phyloP scores from a whole-genome alignment of 2,888 invertebrate genomes.

The Drosophila histrio region DNA sequence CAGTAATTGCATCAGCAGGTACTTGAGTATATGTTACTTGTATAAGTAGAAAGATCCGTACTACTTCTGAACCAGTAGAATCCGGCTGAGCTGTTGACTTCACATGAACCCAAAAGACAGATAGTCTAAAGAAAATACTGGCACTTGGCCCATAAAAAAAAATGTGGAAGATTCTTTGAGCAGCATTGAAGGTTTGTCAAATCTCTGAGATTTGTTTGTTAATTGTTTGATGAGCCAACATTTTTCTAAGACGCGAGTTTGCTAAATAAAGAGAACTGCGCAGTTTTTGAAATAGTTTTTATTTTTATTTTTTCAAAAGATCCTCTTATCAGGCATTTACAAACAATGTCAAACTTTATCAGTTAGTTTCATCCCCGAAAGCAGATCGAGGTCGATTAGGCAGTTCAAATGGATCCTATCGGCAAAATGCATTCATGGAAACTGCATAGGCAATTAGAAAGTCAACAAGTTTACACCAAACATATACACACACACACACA shows the following conservation, averaged over 20 bases:
- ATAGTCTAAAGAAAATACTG: slow-evolving; percentile 1
- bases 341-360: slow-evolving; percentile 31
- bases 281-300: slow-evolving; percentile 32
- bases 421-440: slow-evolving; percentile 1
- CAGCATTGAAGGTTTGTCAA: not conserved
- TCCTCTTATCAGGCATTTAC: slow-evolving; percentile 24
- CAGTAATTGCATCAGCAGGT: slow-evolving; percentile 57
- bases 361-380: not conserved
- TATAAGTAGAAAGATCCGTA: not conserved
- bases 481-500: not conserved
- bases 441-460: slow-evolving; percentile 36
- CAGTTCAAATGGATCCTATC: slow-evolving; percentile 18
- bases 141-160: not conserved
- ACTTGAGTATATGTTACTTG: not conserved
- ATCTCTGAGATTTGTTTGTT: slow-evolving; percentile 2
- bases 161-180: not conserved
- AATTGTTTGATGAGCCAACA: slow-evolving; percentile 24
- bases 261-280: slow-evolving; percentile 31
- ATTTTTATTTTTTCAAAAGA: slow-evolving; percentile 25
- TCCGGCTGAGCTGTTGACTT: slow-evolving; percentile 36
- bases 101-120: slow-evolving; percentile 33
- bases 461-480: slow-evolving; percentile 6
- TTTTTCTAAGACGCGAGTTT: not conserved
- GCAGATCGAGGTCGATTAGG: slow-evolving; percentile 9
- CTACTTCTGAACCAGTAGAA: slow-evolving; percentile 30